These are phyloP conservation scores for Mesitornis unicolor DNA, from an alignment of 2,113 vertebrate genomes.

Conservation along the genomic window DNA sequence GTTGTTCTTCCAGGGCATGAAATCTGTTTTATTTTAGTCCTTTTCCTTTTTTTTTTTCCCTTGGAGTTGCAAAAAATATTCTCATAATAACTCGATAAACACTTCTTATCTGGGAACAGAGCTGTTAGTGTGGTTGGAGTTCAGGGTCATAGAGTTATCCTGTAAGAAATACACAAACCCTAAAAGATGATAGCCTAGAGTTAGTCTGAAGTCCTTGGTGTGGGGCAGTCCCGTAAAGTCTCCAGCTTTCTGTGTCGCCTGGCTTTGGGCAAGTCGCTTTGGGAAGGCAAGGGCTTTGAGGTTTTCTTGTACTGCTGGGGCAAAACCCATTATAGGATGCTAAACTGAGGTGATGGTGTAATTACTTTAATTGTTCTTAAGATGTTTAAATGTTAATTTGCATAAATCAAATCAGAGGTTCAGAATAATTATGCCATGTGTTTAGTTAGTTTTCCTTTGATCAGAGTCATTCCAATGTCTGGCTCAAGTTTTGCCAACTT, in stretches of 20 bases:
- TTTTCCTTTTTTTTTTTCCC: neutral
- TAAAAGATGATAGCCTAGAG: neutral
- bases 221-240: neutral
- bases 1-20: neutral
- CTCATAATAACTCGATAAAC: neutral
- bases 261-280: neutral
- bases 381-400: constrained; percentile 4
- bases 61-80: neutral
- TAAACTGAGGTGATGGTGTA: constrained; percentile 11
- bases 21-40: neutral
- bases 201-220: neutral
- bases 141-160: neutral
- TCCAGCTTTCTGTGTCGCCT: neutral
- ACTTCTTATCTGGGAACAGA: neutral
- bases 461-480: neutral
- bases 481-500: neutral
- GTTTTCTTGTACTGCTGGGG: neutral
- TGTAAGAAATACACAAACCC: neutral
- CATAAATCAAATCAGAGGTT: constrained; percentile 23
- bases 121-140: neutral
- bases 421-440: neutral
- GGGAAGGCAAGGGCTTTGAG: neutral
- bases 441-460: constrained; percentile 6
- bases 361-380: constrained; percentile 26
- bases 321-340: neutral